Conservation (phyloP, 2,113 vertebrate species). For the Platysternon megacephalum region DNA sequence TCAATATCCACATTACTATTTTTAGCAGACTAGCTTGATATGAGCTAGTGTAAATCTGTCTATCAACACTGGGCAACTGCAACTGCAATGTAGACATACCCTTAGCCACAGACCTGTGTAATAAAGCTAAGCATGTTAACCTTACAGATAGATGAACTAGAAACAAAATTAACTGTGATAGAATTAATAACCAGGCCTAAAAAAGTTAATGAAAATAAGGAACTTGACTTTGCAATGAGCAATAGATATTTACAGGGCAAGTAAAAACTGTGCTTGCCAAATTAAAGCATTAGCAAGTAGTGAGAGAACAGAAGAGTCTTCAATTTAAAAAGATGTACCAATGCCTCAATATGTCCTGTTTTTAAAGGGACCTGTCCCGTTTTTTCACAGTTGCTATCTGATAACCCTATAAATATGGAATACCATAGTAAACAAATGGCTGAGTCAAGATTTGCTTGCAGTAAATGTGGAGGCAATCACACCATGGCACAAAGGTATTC, state of each 20-base stretch:
- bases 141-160: background rate
- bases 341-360: background rate
- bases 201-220: background rate
- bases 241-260: background rate
- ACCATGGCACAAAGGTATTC: background rate
- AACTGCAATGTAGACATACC: too few species aligned
- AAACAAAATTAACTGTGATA: background rate
- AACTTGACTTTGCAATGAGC: slow-evolving; percentile 3
- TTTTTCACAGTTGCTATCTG: too few species aligned
- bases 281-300: background rate
- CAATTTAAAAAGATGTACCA: background rate
- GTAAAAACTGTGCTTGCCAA: background rate
- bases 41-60: too few species aligned
- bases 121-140: background rate
- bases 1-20: too few species aligned
- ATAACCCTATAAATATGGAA: background rate
- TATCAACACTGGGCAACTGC: too few species aligned
- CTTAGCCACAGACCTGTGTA: background rate
- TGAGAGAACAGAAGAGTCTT: background rate
- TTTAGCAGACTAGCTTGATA: too few species aligned
- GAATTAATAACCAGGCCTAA: background rate
- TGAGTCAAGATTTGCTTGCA: background rate
- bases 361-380: too few species aligned
- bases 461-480: background rate
- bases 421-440: background rate